These are phyloP conservation scores for Teleogryllus occipitalis DNA, from an alignment of 1,140 invertebrate genomes.

Conservation along the genomic window DNA sequence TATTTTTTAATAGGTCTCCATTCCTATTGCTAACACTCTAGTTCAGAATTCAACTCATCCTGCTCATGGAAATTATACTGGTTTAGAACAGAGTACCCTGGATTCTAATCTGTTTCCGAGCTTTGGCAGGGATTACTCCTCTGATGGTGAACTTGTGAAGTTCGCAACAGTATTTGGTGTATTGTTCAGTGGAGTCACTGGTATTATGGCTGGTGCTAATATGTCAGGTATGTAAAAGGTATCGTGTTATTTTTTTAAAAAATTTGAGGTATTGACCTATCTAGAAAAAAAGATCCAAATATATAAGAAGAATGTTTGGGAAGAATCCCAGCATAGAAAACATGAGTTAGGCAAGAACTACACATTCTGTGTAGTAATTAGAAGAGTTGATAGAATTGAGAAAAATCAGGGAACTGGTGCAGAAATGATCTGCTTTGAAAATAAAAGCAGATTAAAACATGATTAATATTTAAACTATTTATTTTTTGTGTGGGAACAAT, in stretches of 20 bases:
- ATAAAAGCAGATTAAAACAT: too few species aligned
- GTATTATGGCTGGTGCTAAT: conserved; percentile 99
- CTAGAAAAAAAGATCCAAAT: too few species aligned
- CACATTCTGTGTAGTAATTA: too few species aligned
- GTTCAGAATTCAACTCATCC: conserved; percentile 46
- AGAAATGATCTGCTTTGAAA: too few species aligned
- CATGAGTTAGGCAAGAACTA: too few species aligned
- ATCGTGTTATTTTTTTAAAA: not conserved
- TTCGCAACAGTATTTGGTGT: conserved; percentile 94
- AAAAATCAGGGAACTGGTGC: too few species aligned
- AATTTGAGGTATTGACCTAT: too few species aligned
- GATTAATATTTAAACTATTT: too few species aligned
- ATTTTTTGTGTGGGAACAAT: too few species aligned
- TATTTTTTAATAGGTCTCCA: conserved; percentile 47
- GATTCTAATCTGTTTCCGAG: conserved; percentile 62
- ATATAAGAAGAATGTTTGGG: too few species aligned
- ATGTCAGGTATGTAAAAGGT: conserved; percentile 73
- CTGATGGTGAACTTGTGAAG: conserved; percentile 55
- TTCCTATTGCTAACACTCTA: conserved; percentile 62
- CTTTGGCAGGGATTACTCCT: conserved; percentile 76
- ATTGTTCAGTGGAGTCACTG: conserved; percentile 90
- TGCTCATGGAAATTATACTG: conserved; percentile 66
- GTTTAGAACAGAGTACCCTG: conserved; percentile 63
- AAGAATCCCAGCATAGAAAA: too few species aligned
- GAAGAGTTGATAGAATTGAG: too few species aligned